Percentiles rank a stretch among this genome's conserved stretches.
These are phyloP conservation scores for Pseudoips prasinana DNA, from an alignment of 2,888 invertebrate genomes.

Conservation along the genomic window DNA sequence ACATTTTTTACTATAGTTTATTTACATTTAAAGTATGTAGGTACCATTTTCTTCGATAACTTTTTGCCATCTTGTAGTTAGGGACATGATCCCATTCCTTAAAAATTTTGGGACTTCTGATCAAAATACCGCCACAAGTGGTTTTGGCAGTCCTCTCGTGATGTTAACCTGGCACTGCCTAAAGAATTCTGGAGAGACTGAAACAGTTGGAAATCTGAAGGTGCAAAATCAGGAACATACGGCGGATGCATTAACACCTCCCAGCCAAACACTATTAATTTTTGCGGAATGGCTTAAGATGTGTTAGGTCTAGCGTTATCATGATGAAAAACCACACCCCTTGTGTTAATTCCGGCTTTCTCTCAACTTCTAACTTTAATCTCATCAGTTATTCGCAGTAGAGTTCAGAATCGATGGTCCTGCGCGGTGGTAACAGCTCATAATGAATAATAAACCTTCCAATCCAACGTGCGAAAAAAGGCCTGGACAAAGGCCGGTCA, in stretches of 20 bases:
- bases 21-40: no score
- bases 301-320: conserved; percentile 23
- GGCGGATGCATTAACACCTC: conserved; percentile 3
- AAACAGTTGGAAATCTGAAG: conserved; percentile 16
- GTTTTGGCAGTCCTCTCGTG: conserved; percentile 7
- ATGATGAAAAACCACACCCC: conserved; percentile 13
- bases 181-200: conserved; percentile 3
- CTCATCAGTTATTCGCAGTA: conserved; percentile 34
- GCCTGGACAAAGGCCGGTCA: no score
- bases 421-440: conserved; percentile 9
- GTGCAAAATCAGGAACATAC: conserved; percentile 1
- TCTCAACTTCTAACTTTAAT: conserved; percentile 5
- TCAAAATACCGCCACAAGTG: conserved; percentile 6
- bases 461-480: no score
- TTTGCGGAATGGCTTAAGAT: conserved; percentile 21
- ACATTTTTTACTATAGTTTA: no score
- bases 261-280: conserved; percentile 16
- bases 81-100: not conserved
- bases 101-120: conserved; percentile 12
- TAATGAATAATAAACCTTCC: no score
- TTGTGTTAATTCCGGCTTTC: conserved; percentile 7
- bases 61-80: no score
- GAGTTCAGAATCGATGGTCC: conserved; percentile 23
- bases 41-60: no score
- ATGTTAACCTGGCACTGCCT: conserved; percentile 7